A percentile compares a stretch with the other conserved stretches of the same genome.
Evolutionary conservation across 1,140 invertebrate species (phyloP).

Genomic region (Aplysia californica): DNA sequence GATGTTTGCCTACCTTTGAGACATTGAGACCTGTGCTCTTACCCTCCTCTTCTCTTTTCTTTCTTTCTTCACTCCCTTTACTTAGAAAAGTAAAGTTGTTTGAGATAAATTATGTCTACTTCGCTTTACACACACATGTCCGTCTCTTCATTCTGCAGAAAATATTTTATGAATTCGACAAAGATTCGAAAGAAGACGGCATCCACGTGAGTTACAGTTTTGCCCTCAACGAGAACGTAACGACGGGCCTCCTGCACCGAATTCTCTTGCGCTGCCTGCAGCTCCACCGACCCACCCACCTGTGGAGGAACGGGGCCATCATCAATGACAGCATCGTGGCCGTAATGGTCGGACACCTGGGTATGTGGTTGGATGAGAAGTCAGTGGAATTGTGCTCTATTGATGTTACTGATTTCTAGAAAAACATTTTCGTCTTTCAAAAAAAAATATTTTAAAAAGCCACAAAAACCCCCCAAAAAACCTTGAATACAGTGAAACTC

Average conservation of each 20-base stretch:
- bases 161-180: conserved; percentile 14
- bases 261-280: not conserved
- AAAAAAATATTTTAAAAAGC: not conserved
- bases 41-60: not conserved
- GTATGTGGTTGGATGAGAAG: not conserved
- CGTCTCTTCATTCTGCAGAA: not conserved
- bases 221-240: conserved; percentile 10
- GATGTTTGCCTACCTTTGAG: not conserved
- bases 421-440: not conserved
- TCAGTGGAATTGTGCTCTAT: not conserved
- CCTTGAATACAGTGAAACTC: not conserved
- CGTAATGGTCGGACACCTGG: conserved; percentile 17
- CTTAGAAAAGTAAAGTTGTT: no score
- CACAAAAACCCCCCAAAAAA: not conserved
- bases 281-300: not conserved
- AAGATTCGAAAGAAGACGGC: not conserved
- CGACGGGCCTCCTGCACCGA: not conserved
- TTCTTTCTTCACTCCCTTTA: not conserved
- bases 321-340: conserved; percentile 27
- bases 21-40: not conserved
- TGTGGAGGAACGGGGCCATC: conserved; percentile 12
- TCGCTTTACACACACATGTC: not conserved
- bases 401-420: not conserved
- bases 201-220: not conserved
- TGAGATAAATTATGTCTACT: not conserved